Base-by-base conservation (phyloP, 2,113 vertebrate species). In the Melanocharis versteri region DNA sequence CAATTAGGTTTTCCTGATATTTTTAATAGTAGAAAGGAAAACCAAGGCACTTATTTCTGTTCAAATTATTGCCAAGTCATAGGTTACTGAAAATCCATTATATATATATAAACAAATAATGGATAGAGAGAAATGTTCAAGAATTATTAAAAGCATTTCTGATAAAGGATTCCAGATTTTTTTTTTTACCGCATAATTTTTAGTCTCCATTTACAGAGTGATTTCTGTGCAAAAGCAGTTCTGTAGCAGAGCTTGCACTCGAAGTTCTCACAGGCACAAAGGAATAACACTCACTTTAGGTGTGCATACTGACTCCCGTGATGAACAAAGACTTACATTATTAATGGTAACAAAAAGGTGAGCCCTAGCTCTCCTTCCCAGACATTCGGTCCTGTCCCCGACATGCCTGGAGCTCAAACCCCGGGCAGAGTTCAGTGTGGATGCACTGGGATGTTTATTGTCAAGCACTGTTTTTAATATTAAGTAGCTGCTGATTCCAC, bases 401-500 rank as follows among this genome's bases (percentile, higher is more conserved):
- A 56, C 76, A 51, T 1, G 31, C 35, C 65, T 83, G 92, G 73
- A 96, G 62, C 95, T 93, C 92, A 91, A 76, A 92, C n/a, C 28
- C n/a, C 14, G 9, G 45, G 54, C 24, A 9, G 70, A 79, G 82
- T 90, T 94, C 81, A 87, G 31, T 7, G 13, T 45, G 42, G 27
- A 72, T 24, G 45, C 51, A 70, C 33, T 28, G 58, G 87, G 56
- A 68, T 69, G 73, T 42, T 90, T 71, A 77, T 2, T 61, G 66
- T 58, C 4, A 4, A n/a, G 40, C 28, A 72, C 16, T 27, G 18
- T 3, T 83, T 91, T 96, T 75, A 85, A 94, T 72, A 93, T 60
- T 80, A 94, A 95, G 37, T 50, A 95, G 94, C 76, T 96, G 97
- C 72, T 96, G 85, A 95, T 94, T 57, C 64, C 76, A 88, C 30